Evolutionary conservation across 2,113 vertebrate genomes (phyloP).

Genomic region (Sceloporus undulatus): DNA sequence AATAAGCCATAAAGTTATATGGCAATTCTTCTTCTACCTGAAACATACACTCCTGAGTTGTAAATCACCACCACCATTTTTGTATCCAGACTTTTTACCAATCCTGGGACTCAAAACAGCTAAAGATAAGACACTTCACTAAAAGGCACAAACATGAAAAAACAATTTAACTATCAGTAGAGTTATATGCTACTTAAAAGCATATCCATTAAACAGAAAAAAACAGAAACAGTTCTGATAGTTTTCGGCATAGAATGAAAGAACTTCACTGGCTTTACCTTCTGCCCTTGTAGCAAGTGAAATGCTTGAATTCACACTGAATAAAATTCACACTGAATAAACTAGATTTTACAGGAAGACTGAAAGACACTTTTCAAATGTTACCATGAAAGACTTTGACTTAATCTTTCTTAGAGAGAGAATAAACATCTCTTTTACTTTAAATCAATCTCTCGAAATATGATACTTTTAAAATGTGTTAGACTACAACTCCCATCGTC

Average conservation of each 20-base stretch:
- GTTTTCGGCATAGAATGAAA: not conserved
- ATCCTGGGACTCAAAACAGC: too few species aligned
- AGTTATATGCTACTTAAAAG: too few species aligned
- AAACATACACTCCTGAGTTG: not conserved
- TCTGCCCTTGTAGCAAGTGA: not conserved
- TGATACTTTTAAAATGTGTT: too few species aligned
- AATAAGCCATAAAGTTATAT: not conserved
- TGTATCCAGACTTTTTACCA: too few species aligned
- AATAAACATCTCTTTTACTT: not conserved
- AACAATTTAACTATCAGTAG: too few species aligned
- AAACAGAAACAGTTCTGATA: not conserved
- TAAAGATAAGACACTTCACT: too few species aligned
- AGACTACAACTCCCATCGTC: too few species aligned
- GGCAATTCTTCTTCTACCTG: not conserved
- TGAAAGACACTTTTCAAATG: not conserved
- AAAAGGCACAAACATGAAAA: too few species aligned
- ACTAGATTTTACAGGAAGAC: not conserved
- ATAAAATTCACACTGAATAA: constrained; percentile 7
- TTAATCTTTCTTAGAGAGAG: not conserved
- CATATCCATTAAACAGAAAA: too few species aligned
- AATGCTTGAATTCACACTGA: not conserved
- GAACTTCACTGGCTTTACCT: not conserved
- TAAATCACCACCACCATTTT: not conserved
- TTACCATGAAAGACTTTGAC: not conserved
- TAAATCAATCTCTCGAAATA: too few species aligned